These are phyloP conservation scores for Dufourea novaeangliae DNA, from an alignment of 1,140 invertebrate species.

Conservation along the genomic window DNA sequence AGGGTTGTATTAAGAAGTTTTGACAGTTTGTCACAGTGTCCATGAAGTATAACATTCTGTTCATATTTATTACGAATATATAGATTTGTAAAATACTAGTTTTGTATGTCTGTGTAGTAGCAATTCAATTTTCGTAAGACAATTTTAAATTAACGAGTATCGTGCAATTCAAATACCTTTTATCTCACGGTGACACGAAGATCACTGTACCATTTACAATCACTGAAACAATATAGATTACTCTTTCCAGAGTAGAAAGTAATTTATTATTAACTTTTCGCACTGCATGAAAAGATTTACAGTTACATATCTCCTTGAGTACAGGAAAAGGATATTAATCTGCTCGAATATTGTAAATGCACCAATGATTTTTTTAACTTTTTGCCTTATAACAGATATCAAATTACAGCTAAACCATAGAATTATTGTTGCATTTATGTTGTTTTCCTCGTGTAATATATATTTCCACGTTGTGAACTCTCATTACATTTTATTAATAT, in stretches of 20 bases:
- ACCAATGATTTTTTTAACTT: not conserved
- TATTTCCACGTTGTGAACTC: not conserved
- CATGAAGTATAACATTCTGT: not conserved
- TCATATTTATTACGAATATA: not conserved
- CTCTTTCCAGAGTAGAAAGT: not conserved
- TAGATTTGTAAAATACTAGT: slow-evolving; percentile 27
- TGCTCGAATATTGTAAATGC: slow-evolving; percentile 16
- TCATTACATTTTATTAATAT: not conserved
- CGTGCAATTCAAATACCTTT: not conserved
- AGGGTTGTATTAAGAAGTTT: slow-evolving; percentile 20
- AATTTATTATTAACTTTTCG: not conserved
- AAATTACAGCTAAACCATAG: not conserved
- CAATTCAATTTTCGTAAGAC: slow-evolving; percentile 3
- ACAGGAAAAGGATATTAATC: not conserved
- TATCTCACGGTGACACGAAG: not conserved
- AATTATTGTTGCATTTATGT: not conserved
- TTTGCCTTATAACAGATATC: not conserved
- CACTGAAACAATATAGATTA: not conserved
- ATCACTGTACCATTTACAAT: not conserved
- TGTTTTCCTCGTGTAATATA: not conserved
- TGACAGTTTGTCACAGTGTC: not conserved
- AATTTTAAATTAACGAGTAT: not conserved
- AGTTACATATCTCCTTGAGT: not conserved
- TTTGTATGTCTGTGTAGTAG: slow-evolving; percentile 48
- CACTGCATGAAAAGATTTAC: not conserved